Evolutionary conservation across 2,113 vertebrate genomes (phyloP).

Genomic region (Orcinus orca): DNA sequence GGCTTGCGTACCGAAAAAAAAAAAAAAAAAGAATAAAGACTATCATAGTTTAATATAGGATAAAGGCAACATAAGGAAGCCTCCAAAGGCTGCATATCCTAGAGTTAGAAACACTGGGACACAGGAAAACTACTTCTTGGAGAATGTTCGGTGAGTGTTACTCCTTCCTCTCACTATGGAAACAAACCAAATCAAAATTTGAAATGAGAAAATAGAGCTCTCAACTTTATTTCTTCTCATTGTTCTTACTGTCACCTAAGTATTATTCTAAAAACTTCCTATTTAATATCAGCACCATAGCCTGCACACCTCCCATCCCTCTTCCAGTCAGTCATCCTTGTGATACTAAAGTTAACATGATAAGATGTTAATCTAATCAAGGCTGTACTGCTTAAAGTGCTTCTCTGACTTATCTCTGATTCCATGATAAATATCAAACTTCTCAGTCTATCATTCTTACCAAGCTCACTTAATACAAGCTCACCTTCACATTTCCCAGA

Average conservation of each 20-base stretch:
- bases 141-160: not conserved
- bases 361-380: constrained; percentile 33
- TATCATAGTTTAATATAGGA: not conserved
- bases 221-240: not conserved
- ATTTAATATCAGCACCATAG: not conserved
- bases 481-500: not conserved
- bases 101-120: not conserved
- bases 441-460: not conserved
- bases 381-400: not conserved
- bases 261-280: not conserved
- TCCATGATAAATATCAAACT: not conserved
- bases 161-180: not conserved
- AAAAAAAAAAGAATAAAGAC: not conserved
- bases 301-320: not conserved
- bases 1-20: too few species aligned
- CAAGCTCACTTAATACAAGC: not conserved
- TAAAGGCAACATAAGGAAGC: not conserved
- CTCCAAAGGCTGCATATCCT: not conserved
- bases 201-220: not conserved
- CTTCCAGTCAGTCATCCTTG: constrained; percentile 20
- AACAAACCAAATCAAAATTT: not conserved
- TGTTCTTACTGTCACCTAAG: not conserved
- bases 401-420: constrained; percentile 22
- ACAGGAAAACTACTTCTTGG: not conserved
- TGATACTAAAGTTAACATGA: not conserved